A percentile compares a stretch with the other conserved stretches of the same genome.
Conservation (phyloP, 2,113 vertebrate species). For the Pyxicephalus adspersus region DNA sequence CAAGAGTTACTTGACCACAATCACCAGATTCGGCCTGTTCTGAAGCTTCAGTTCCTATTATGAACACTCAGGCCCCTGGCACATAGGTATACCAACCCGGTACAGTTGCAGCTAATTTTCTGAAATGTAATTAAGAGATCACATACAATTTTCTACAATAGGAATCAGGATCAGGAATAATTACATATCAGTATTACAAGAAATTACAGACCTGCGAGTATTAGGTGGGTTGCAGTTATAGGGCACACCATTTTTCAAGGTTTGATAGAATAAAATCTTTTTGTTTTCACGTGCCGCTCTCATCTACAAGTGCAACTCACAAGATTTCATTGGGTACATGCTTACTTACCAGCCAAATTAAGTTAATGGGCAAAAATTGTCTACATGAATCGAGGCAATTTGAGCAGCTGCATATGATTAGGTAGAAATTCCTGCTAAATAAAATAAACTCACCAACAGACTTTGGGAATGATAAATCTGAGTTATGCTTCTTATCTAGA, state of each 20-base stretch:
- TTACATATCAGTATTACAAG: not conserved
- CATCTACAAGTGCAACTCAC: conserved; percentile 34
- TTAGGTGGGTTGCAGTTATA: conserved; percentile 29
- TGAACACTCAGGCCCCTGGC: too few species aligned
- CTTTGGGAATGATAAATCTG: conserved; percentile 31
- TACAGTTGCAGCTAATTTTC: not conserved
- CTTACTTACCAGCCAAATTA: not conserved
- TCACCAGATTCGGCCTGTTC: too few species aligned
- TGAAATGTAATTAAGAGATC: not conserved
- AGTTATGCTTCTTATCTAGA: conserved; percentile 47
- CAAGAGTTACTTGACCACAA: too few species aligned
- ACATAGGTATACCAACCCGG: not conserved
- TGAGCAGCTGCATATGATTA: not conserved
- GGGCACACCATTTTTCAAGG: not conserved
- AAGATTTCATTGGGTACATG: not conserved
- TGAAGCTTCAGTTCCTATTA: too few species aligned
- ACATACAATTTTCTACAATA: too few species aligned
- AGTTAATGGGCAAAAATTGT: not conserved
- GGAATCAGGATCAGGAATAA: not conserved
- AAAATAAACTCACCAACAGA: conserved; percentile 38
- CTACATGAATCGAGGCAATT: not conserved
- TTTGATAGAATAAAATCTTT: not conserved
- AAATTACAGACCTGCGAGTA: not conserved
- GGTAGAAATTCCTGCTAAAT: not conserved
- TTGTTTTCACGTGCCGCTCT: not conserved